A percentile compares a stretch with the other conserved stretches of the same genome.
Evolutionary conservation across 2,888 invertebrate species (phyloP).

Genomic region (Dioctria rufipes): DNA sequence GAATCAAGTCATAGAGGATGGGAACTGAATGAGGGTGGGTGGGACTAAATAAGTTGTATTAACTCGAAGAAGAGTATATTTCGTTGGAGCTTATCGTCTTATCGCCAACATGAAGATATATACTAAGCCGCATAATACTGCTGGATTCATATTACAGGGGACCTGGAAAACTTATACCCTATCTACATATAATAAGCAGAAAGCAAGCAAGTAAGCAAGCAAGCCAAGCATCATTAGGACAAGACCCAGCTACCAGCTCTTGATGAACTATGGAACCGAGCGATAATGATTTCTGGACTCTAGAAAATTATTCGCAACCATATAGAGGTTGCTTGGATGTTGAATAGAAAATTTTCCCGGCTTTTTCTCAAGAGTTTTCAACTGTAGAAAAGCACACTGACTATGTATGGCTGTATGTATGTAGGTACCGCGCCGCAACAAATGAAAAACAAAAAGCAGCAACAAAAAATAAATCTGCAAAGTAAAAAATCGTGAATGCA

Average conservation of each 20-base stretch:
- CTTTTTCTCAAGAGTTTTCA: slow-evolving; percentile 51
- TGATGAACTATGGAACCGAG: slow-evolving; percentile 56
- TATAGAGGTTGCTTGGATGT: slow-evolving; percentile 25
- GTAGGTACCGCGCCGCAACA: slow-evolving; percentile 27
- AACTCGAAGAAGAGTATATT: slow-evolving; percentile 26
- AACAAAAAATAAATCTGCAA: slow-evolving; percentile 49
- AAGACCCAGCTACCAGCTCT: slow-evolving; percentile 39
- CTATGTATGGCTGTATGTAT: neutral
- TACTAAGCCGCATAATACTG: slow-evolving; percentile 31
- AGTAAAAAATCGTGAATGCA: slow-evolving; percentile 49
- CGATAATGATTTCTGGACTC: slow-evolving; percentile 56
- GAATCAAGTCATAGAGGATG: neutral
- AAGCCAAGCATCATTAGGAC: no score
- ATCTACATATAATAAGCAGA: neutral
- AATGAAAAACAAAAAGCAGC: slow-evolving; percentile 50
- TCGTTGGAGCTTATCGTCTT: slow-evolving; percentile 33
- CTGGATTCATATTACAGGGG: neutral
- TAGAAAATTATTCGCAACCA: slow-evolving; percentile 55
- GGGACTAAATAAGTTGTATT: slow-evolving; percentile 43
- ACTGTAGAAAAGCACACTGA: slow-evolving; percentile 38
- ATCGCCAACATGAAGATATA: slow-evolving; percentile 30
- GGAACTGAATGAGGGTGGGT: neutral
- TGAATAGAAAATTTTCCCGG: slow-evolving; percentile 48
- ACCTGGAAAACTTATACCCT: neutral
- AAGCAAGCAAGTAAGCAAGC: no score